Evolutionary conservation across 2,797 vertebrate species (phyloP).

Genomic region (Bradypus variegatus): DNA sequence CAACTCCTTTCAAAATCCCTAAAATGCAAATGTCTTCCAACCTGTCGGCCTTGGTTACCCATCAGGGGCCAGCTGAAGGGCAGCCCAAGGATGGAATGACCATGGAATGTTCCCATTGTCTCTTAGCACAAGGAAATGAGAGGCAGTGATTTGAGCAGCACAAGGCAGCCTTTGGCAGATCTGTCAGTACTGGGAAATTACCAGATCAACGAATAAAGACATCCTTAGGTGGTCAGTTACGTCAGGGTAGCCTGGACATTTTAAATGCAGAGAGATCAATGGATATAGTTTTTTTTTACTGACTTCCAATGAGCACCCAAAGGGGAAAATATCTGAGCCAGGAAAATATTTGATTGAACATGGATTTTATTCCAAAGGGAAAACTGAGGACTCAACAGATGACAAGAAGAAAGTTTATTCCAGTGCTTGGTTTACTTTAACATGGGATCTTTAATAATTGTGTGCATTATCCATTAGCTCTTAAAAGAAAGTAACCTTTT

Average conservation of each 20-base stretch:
- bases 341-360: background rate
- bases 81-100: constrained; percentile 80
- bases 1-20: constrained; percentile 96
- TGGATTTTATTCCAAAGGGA: background rate
- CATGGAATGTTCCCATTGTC: constrained; percentile 80
- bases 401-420: background rate
- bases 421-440: background rate
- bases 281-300: constrained; percentile 79
- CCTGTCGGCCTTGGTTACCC: constrained; percentile 84
- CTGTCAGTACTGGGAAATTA: constrained; percentile 91
- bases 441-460: background rate
- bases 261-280: constrained; percentile 93
- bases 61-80: constrained; percentile 77
- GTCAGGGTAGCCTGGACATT: constrained; percentile 92
- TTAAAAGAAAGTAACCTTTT: background rate
- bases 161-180: constrained; percentile 88
- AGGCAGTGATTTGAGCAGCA: constrained; percentile 78
- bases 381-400: background rate
- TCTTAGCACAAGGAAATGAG: constrained; percentile 77
- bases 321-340: background rate
- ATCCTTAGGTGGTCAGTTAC: constrained; percentile 83
- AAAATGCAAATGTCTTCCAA: constrained; percentile 98
- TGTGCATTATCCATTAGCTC: background rate
- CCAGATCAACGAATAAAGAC: constrained; percentile 88
- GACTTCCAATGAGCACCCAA: background rate